Evolutionary conservation across 2,888 invertebrate genomes (phyloP), one percentile per base, ranked within the genome.

Genomic region (Dione juno): DNA sequence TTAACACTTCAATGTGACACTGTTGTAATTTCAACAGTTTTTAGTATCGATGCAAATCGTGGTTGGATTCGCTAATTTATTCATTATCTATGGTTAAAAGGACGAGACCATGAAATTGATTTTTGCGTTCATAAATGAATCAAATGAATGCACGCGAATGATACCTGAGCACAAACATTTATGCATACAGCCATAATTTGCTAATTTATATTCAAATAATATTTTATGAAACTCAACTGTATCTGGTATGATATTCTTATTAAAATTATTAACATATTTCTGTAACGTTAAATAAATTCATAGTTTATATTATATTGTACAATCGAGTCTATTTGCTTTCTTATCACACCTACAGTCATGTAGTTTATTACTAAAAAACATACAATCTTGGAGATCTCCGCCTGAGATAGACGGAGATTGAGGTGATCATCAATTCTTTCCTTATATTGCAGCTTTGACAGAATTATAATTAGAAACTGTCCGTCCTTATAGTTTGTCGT

Each of bases 381-480:
- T 76, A 74, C 88, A 89, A 91, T 90, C 90, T 85, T 77, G 77
- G 79, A 79, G 81, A 89, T 89, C 88, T 80, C 79, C 83, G 83
- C 87, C 84, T 86, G 74, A 88, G 90, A 92, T 90, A 88, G 85
- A 80, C 87, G 85, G 88, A 82, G 77, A 84, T 87, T 84, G 83
- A 86, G 84, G 82, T 81, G 87, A 90, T 88, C 92, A 92, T 93
- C 90, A 93, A 93, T 93, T 93, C 87, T 86, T 88, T 83, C 81
- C 85, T 88, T 89, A 88, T 84, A 88, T 89, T 85, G 86, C 82
- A 84, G 87, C 88, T 91, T 90, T 93, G 92, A 92, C 93, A 93
- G 93, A 86, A 91, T 91, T 91, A 92, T 92, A 93, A 93, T 93
- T 92, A 92, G 90, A 92, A 92, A 89, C 89, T 89, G 90, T 90